Evolutionary conservation across 2,888 invertebrate species (phyloP), one percentile per base, ranked within the genome.

Genomic region (Aleiodes testaceus): DNA sequence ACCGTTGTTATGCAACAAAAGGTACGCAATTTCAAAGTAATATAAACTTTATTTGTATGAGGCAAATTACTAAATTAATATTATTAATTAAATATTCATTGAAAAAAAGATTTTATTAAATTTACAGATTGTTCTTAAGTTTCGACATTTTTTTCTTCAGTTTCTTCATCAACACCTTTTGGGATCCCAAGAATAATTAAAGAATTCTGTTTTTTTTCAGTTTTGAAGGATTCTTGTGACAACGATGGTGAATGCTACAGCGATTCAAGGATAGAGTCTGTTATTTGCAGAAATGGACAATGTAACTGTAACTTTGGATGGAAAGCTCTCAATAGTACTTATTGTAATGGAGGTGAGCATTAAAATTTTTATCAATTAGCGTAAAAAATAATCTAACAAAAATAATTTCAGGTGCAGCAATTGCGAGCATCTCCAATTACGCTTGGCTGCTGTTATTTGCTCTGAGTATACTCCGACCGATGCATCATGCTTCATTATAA

Each of bases 191-290:
- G 18, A 69, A n/a, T 69, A 61, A 63, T 42, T 26, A 61, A 14
- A 55, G 55, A 53, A 63, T 16, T 69, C 9, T 36, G 36, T 9
- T 9, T 11, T 64, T n/a, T 65, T 74, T 44, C 69, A 84, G 84
- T 70, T 71, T 73, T 83, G n/a, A 79, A 78, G 1, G 78, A 79
- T 64, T 53, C 52, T 11, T 84, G 83, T 53, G 3, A 36, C 4
- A 75, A 66, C n/a, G 45, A 72, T 1, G 76, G 72, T 4, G 82
- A 84, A 69, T 84, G 84, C 69, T 82, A 81, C 70, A 67, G 79
- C 55, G 72, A 69, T 61, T 69, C 47, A 20, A 49, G 72, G 45
- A 14, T 52, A 26, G n/a, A 76, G 11, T 61, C 71, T 36, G 75
- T 78, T n/a, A 44, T 72, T 9, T 79, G 78, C 53, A 64, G 66